A percentile compares a stretch with the other conserved stretches of the same genome.
These are phyloP conservation scores for Noctua comes DNA, from an alignment of 2,888 invertebrate genomes.

Conservation along the genomic window DNA sequence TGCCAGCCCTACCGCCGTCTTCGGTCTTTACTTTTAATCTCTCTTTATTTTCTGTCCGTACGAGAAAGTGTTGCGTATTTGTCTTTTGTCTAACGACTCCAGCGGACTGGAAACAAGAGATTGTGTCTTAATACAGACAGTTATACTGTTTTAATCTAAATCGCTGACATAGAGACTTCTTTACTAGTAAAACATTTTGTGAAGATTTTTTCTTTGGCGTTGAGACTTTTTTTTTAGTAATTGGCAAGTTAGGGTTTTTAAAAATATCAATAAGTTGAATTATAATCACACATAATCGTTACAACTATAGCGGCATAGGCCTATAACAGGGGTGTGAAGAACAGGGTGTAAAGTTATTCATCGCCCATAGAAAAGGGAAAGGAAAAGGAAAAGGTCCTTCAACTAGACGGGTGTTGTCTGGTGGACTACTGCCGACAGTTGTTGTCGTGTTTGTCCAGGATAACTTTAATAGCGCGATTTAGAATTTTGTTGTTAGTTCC, in stretches of 20 bases:
- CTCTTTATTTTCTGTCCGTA: slow-evolving; percentile 82
- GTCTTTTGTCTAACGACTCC: slow-evolving; percentile 84
- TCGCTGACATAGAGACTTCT: slow-evolving; percentile 40
- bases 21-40: slow-evolving; percentile 85
- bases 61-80: slow-evolving; percentile 84
- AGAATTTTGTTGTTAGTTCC: too few species aligned
- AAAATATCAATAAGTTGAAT: not conserved
- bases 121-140: slow-evolving; percentile 70
- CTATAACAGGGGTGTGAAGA: too few species aligned
- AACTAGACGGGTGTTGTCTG: too few species aligned
- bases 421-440: too few species aligned
- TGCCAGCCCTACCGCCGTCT: slow-evolving; percentile 75
- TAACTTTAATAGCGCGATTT: too few species aligned
- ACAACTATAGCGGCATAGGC: too few species aligned
- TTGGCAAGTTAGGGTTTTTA: not conserved
- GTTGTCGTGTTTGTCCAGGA: too few species aligned
- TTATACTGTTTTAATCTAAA: slow-evolving; percentile 65
- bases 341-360: too few species aligned
- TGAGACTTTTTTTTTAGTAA: not conserved
- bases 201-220: slow-evolving; percentile 20
- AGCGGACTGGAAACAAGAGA: slow-evolving; percentile 78
- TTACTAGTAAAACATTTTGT: slow-evolving; percentile 37
- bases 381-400: too few species aligned
- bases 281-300: too few species aligned
- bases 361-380: too few species aligned